Evolutionary conservation across 2,113 vertebrate species (phyloP).

Genomic region (Nymphicus hollandicus): DNA sequence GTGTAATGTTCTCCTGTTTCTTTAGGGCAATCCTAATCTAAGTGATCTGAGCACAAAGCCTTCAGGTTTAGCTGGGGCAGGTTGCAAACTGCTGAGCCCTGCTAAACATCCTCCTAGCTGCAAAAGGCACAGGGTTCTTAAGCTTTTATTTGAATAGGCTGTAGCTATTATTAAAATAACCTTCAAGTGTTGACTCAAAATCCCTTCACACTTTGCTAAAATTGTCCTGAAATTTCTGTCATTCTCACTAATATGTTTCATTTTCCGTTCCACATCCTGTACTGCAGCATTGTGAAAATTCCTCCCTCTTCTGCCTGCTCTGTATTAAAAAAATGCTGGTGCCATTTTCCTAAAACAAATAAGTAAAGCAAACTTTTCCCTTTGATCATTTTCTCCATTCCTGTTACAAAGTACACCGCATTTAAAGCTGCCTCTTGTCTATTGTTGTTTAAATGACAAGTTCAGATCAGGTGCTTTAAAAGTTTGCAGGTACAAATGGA

Average conservation of each 20-base stretch:
- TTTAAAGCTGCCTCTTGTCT: constrained; percentile 33
- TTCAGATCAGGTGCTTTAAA: constrained; percentile 40
- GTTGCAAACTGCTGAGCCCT: constrained; percentile 56
- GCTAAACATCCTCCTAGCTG: constrained; percentile 66
- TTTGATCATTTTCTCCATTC: constrained; percentile 56
- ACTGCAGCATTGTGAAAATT: constrained; percentile 16
- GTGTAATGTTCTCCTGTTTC: constrained; percentile 20
- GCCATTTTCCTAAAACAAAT: constrained; percentile 62
- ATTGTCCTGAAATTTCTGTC: constrained; percentile 71
- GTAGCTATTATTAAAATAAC: constrained; percentile 76
- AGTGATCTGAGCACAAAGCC: constrained; percentile 14
- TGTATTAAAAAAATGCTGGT: constrained; percentile 30
- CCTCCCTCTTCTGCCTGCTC: constrained; percentile 22
- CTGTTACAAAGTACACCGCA: constrained; percentile 27
- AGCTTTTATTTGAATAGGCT: constrained; percentile 74
- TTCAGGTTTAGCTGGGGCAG: constrained; percentile 42
- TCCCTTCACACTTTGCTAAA: constrained; percentile 69
- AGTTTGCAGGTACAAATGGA: constrained; percentile 57
- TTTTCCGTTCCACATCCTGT: constrained; percentile 53
- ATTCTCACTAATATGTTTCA: constrained; percentile 60
- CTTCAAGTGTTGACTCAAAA: constrained; percentile 74
- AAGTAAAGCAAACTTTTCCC: constrained; percentile 32
- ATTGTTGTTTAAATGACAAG: constrained; percentile 44
- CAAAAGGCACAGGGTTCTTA: constrained; percentile 66
- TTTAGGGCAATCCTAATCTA: constrained; percentile 26